phyloP scores from a whole-genome alignment of 2,113 vertebrate genomes.

The Crotalus horridus region DNA sequence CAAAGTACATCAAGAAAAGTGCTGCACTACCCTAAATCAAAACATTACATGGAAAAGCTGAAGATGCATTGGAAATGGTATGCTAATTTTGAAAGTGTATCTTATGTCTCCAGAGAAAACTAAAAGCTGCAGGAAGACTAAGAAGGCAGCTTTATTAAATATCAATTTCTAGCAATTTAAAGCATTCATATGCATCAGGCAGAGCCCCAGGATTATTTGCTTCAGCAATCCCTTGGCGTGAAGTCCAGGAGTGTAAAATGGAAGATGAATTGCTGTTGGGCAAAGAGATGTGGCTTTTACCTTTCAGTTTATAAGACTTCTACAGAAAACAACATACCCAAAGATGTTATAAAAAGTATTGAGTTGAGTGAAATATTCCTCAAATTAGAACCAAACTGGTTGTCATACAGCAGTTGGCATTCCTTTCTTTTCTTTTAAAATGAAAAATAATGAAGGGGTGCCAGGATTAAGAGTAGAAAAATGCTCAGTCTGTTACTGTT shows the following conservation, averaged over 20 bases:
- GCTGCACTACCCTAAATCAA: background rate
- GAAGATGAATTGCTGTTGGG: background rate
- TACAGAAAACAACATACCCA: background rate
- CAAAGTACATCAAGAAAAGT: background rate
- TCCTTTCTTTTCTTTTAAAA: background rate
- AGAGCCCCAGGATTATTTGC: background rate
- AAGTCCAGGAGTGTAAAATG: background rate
- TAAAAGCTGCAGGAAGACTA: background rate
- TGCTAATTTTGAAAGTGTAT: slow-evolving; percentile 2
- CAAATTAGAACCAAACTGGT: background rate
- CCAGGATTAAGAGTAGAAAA: background rate
- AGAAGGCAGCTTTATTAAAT: background rate
- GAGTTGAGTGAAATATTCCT: background rate
- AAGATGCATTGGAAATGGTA: background rate
- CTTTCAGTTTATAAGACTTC: background rate
- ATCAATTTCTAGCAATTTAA: background rate
- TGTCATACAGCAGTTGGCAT: background rate
- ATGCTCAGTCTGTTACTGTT: background rate
- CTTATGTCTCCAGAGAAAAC: background rate
- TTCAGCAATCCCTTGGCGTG: background rate
- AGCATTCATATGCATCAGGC: background rate
- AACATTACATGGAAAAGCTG: slow-evolving; percentile 6
- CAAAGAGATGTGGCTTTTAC: background rate
- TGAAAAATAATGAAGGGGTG: background rate
- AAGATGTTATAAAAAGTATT: background rate